Conservation (phyloP, 2,888 invertebrate genomes). For the Drosophila prolongata region DNA sequence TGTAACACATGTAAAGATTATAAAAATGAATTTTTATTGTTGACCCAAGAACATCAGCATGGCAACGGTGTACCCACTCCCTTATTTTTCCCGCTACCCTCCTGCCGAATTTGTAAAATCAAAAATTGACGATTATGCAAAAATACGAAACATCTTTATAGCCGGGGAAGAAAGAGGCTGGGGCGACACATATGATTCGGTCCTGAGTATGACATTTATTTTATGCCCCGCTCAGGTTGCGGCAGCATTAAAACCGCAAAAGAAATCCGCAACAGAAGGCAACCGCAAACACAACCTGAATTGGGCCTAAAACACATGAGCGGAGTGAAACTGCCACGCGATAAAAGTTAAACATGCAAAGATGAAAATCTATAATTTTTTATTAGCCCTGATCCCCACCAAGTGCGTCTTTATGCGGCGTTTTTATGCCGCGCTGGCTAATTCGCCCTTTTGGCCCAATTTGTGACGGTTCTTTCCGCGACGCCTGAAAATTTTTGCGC, state of each 20-base stretch:
- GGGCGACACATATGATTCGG: constrained; percentile 52
- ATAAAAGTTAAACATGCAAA: constrained; percentile 81
- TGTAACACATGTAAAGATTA: constrained; percentile 74
- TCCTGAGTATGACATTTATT: constrained; percentile 76
- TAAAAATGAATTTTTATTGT: constrained; percentile 76
- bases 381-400: constrained; percentile 61
- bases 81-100: neutral
- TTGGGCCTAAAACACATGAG: constrained; percentile 64
- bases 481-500: constrained; percentile 51
- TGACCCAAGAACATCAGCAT: constrained; percentile 56
- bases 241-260: constrained; percentile 62
- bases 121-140: constrained; percentile 79
- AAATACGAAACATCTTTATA: constrained; percentile 71
- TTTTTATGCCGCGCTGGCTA: constrained; percentile 68
- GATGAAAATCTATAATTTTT: constrained; percentile 79
- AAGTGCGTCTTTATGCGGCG: constrained; percentile 62
- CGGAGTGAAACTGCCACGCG: constrained; percentile 49
- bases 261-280: constrained; percentile 44
- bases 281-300: constrained; percentile 18
- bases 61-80: neutral
- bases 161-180: constrained; percentile 21
- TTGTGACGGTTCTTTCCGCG: constrained; percentile 70
- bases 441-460: constrained; percentile 61
- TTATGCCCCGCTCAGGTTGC: constrained; percentile 72
- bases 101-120: constrained; percentile 65